Percentiles rank a stretch among this genome's conserved stretches.
These are phyloP conservation scores for Echinarachnius parma DNA, from an alignment of 53 echinoderm and acorn worm species.

Conservation along the genomic window DNA sequence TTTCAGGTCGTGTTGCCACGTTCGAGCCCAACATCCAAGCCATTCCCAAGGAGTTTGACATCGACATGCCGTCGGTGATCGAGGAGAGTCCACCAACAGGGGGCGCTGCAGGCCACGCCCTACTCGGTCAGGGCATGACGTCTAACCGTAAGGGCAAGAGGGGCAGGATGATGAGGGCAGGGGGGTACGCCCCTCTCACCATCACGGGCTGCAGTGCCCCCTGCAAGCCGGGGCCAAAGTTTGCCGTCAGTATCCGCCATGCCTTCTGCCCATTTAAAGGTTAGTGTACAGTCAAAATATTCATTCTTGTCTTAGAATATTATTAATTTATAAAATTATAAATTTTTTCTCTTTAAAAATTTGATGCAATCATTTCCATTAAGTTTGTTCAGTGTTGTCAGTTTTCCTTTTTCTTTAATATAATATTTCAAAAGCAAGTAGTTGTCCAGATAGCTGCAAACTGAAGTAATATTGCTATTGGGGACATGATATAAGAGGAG, in stretches of 20 bases:
- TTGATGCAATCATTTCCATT: too few relatives aligned
- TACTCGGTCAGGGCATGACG: background rate
- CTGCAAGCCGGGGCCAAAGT: constrained; percentile 52
- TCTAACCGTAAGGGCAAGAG: constrained; percentile 28
- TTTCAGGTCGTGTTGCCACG: constrained; percentile 78
- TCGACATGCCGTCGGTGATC: constrained; percentile 84
- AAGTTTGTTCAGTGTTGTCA: too few relatives aligned
- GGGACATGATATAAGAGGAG: too few relatives aligned
- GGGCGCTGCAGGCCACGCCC: background rate
- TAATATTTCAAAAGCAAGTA: too few relatives aligned
- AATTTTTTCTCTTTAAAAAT: too few relatives aligned
- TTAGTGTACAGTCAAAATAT: constrained; percentile 20
- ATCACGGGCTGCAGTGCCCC: background rate
- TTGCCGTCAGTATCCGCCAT: constrained; percentile 80
- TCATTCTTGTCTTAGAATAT: too few relatives aligned
- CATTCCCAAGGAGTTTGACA: constrained; percentile 96
- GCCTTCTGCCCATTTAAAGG: constrained; percentile 92
- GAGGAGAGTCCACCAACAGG: constrained; percentile 86
- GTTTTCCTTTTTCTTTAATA: too few relatives aligned
- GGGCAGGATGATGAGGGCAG: constrained; percentile 20
- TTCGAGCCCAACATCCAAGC: constrained; percentile 92
- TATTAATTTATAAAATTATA: too few relatives aligned
- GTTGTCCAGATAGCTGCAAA: too few relatives aligned
- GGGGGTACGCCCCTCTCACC: constrained; percentile 16
- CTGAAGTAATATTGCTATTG: too few relatives aligned